These are phyloP conservation scores for Radopholus similis DNA, from an alignment of 1,140 invertebrate genomes.

Conservation along the genomic window DNA sequence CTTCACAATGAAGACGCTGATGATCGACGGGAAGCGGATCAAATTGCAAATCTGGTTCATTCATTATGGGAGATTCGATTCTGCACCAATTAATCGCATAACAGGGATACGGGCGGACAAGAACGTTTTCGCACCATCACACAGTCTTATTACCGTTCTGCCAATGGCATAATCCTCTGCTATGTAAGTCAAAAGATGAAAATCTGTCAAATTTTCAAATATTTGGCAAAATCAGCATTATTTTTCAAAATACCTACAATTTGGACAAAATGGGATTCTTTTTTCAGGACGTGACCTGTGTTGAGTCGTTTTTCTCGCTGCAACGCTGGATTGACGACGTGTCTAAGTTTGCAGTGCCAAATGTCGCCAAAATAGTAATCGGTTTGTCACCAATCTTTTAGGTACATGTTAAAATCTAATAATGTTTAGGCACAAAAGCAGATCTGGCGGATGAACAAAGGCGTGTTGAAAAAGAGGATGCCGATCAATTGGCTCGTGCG, in stretches of 20 bases:
- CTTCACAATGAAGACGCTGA: conserved; percentile 91
- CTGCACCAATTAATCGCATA: background rate
- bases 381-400: conserved; percentile 64
- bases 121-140: conserved; percentile 73
- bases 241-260: background rate
- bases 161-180: conserved; percentile 69
- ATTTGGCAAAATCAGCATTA: background rate
- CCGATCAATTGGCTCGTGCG: conserved; percentile 37
- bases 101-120: conserved; percentile 77
- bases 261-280: background rate
- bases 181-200: conserved; percentile 64
- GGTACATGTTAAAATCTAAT: conserved; percentile 4
- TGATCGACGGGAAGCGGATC: conserved; percentile 83
- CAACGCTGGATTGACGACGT: conserved; percentile 92
- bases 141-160: conserved; percentile 67
- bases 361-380: conserved; percentile 80
- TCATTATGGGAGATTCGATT: background rate
- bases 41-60: conserved; percentile 84
- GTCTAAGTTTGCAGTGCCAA: conserved; percentile 80
- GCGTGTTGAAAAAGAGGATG: conserved; percentile 20
- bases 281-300: conserved; percentile 76
- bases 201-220: background rate
- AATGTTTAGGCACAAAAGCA: conserved; percentile 48
- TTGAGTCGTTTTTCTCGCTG: conserved; percentile 79
- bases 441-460: conserved; percentile 40